Percentiles rank a stretch among this genome's conserved stretches.
Conservation (phyloP, 2,888 invertebrate genomes). For the Lasiommata megera region DNA sequence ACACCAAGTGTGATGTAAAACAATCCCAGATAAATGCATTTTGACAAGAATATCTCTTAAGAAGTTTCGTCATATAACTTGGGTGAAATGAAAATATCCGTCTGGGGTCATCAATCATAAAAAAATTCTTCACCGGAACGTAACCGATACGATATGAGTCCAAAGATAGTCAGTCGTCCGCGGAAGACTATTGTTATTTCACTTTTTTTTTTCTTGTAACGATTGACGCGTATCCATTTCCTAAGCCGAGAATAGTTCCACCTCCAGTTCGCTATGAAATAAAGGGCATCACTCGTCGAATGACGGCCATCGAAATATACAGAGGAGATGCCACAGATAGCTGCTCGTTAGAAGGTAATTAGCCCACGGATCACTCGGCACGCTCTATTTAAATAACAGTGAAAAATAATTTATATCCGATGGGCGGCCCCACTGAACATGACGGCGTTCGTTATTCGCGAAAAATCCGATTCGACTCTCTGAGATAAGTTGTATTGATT, state of each 20-base stretch:
- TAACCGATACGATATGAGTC: conserved; percentile 53
- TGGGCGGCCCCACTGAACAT: conserved; percentile 39
- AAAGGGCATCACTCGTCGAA: conserved; percentile 72
- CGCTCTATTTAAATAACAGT: conserved; percentile 61
- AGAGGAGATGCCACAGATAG: conserved; percentile 68
- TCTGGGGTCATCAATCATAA: conserved; percentile 11
- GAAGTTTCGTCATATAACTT: too few relatives aligned
- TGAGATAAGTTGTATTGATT: too few relatives aligned
- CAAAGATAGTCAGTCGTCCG: conserved; percentile 59
- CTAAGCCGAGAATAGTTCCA: conserved; percentile 65
- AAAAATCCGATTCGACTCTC: conserved; percentile 34
- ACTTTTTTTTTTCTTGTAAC: conserved; percentile 55
- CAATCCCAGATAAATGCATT: too few relatives aligned
- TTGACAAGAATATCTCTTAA: too few relatives aligned
- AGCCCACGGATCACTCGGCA: conserved; percentile 74
- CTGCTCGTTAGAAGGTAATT: conserved; percentile 78
- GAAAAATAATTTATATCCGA: conserved; percentile 60
- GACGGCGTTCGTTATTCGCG: conserved; percentile 41
- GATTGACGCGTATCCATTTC: conserved; percentile 79
- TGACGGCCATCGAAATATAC: conserved; percentile 65
- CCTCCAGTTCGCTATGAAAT: conserved; percentile 62
- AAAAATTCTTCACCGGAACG: conserved; percentile 34
- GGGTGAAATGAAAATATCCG: too few relatives aligned
- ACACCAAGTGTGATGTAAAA: too few relatives aligned
- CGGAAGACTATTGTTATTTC: conserved; percentile 70